Percentiles rank a stretch among this genome's conserved stretches.
Evolutionary conservation across 2,888 invertebrate species (phyloP).

Genomic region (Pristionchus entomophagus): DNA sequence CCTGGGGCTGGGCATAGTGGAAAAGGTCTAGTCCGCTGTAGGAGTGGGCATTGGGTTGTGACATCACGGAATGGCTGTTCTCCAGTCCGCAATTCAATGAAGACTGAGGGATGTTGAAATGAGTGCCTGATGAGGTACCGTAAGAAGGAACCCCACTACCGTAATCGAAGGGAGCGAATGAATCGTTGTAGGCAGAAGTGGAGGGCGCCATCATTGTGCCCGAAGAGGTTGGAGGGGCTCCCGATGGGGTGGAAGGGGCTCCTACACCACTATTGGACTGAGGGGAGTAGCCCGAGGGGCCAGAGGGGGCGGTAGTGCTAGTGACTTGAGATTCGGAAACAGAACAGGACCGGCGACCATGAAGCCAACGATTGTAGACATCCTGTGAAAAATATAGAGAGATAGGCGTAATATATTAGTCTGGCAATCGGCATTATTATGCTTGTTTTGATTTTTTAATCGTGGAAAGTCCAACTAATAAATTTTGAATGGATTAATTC

Average conservation of each 20-base stretch:
- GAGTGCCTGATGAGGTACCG: background rate
- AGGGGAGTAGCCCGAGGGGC: background rate
- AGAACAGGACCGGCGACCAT: slow-evolving; percentile 23
- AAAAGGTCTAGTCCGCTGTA: background rate
- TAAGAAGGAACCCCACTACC: background rate
- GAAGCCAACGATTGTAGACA: slow-evolving; percentile 39
- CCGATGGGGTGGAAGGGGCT: background rate
- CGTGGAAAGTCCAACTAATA: too few relatives aligned
- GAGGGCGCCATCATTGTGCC: background rate
- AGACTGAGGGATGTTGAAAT: background rate
- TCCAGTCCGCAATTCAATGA: background rate
- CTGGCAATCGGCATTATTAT: too few relatives aligned
- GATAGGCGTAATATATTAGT: too few relatives aligned
- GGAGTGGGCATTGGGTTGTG: background rate
- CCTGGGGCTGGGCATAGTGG: background rate
- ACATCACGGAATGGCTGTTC: background rate
- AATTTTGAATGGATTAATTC: too few relatives aligned
- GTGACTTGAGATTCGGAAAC: slow-evolving; percentile 1
- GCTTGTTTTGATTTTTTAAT: too few relatives aligned
- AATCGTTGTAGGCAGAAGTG: background rate
- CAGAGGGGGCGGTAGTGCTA: background rate
- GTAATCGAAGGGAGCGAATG: background rate
- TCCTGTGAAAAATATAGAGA: slow-evolving; percentile 14
- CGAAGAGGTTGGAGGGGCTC: background rate
- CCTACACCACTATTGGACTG: background rate